These are phyloP conservation scores for Podocnemis expansa DNA, from an alignment of 2,113 vertebrate species.

Conservation along the genomic window DNA sequence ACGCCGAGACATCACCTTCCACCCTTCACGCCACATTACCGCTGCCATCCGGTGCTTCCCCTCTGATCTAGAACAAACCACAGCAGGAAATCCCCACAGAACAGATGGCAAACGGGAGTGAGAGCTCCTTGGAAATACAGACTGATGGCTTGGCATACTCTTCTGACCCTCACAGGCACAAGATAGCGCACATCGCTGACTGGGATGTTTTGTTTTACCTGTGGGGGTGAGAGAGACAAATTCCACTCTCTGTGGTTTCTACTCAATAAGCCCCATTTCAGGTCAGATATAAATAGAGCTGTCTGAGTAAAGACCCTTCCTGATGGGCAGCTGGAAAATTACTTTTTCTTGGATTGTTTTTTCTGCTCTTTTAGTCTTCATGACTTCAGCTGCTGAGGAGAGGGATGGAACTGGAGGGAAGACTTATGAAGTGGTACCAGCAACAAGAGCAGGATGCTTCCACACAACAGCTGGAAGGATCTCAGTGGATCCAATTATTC, in stretches of 20 bases:
- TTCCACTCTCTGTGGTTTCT: conserved; percentile 51
- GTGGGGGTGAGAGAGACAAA: conserved; percentile 33
- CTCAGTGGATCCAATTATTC: neutral
- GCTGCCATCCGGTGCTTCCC: conserved; percentile 40
- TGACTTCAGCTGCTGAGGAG: conserved; percentile 55
- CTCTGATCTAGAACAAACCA: conserved; percentile 14
- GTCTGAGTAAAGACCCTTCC: conserved; percentile 68
- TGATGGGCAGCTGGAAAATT: conserved; percentile 54
- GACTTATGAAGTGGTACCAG: conserved; percentile 47
- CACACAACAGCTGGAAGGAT: too few relatives aligned
- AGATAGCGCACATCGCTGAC: conserved; percentile 23
- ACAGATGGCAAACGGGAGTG: accelerated
- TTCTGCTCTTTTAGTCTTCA: conserved; percentile 48
- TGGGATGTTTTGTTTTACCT: neutral
- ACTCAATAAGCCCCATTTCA: conserved; percentile 71
- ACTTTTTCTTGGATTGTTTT: conserved; percentile 67
- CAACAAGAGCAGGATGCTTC: conserved; percentile 51
- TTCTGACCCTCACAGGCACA: neutral
- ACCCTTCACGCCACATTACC: neutral
- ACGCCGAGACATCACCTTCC: neutral
- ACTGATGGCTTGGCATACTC: neutral
- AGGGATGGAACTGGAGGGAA: conserved; percentile 51
- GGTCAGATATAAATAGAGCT: conserved; percentile 77
- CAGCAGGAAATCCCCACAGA: neutral
- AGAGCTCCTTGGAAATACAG: neutral